Conservation (phyloP, 1,140 invertebrate species). For the Drosophila insularis region DNA sequence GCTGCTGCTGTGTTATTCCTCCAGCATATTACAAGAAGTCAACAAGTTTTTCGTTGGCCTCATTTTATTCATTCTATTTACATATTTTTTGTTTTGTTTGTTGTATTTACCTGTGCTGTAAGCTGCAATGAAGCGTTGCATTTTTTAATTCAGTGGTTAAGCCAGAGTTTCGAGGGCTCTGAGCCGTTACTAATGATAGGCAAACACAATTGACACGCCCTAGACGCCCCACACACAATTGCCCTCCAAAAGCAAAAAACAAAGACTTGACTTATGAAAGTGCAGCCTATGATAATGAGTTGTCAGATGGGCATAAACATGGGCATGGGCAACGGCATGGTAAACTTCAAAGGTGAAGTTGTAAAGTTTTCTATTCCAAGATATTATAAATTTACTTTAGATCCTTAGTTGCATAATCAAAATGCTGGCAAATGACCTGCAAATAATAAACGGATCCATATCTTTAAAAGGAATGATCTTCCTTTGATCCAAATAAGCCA, state of each 20-base stretch:
- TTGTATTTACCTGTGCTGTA: constrained; percentile 32
- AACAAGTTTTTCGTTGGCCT: constrained; percentile 47
- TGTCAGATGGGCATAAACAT: neutral
- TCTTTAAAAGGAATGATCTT: too few species aligned
- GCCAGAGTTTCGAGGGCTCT: constrained; percentile 37
- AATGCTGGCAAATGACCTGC: too few species aligned
- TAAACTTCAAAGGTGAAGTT: neutral
- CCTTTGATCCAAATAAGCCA: too few species aligned
- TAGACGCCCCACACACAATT: constrained; percentile 19
- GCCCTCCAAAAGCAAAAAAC: neutral
- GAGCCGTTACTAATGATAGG: constrained; percentile 57
- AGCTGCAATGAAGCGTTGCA: constrained; percentile 45
- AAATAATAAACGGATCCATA: too few species aligned
- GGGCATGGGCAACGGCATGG: constrained; percentile 1
- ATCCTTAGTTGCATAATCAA: too few species aligned
- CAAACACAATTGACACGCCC: constrained; percentile 44
- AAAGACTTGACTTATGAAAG: constrained; percentile 9
- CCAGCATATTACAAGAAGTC: constrained; percentile 19
- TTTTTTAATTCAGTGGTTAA: constrained; percentile 33
- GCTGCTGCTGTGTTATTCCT: constrained; percentile 10
- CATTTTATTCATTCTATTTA: constrained; percentile 27
- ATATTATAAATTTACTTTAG: too few species aligned
- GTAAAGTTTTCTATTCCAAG: neutral
- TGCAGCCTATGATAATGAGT: constrained; percentile 11
- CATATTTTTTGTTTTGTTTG: neutral